These are phyloP conservation scores for Chelonia mydas DNA, from an alignment of 2,797 vertebrate species.

Conservation along the genomic window DNA sequence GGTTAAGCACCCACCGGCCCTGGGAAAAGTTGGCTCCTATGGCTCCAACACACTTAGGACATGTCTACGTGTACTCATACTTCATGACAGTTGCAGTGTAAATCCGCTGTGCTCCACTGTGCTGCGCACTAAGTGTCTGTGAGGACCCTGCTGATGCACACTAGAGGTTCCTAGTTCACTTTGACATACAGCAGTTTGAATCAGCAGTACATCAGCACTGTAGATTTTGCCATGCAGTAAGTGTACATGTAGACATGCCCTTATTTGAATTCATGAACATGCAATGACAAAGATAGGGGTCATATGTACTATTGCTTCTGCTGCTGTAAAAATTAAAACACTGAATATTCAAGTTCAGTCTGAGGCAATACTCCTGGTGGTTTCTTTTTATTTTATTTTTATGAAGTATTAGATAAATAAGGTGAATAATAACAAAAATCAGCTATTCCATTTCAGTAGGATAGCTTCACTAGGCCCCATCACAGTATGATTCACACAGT, in stretches of 20 bases:
- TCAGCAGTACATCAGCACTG: background rate
- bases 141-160: background rate
- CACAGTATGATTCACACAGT: background rate
- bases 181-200: background rate
- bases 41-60: background rate
- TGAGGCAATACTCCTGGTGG: background rate
- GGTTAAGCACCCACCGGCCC: too few species aligned
- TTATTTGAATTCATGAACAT: constrained; percentile 34
- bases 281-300: background rate
- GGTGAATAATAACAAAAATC: accelerated
- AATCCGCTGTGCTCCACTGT: background rate
- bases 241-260: background rate
- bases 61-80: background rate
- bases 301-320: background rate
- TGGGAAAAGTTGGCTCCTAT: too few species aligned
- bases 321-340: constrained; percentile 5
- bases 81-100: background rate
- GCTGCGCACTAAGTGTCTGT: background rate
- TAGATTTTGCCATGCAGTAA: background rate
- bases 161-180: background rate
- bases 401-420: constrained; percentile 13
- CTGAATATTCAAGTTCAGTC: constrained; percentile 22
- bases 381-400: constrained; percentile 18
- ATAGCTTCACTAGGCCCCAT: background rate
- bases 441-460: background rate